Percentiles rank a stretch among this genome's conserved stretches.
These are phyloP conservation scores for Thamnophis sirtalis DNA, from an alignment of 2,113 vertebrate species.

Conservation along the genomic window DNA sequence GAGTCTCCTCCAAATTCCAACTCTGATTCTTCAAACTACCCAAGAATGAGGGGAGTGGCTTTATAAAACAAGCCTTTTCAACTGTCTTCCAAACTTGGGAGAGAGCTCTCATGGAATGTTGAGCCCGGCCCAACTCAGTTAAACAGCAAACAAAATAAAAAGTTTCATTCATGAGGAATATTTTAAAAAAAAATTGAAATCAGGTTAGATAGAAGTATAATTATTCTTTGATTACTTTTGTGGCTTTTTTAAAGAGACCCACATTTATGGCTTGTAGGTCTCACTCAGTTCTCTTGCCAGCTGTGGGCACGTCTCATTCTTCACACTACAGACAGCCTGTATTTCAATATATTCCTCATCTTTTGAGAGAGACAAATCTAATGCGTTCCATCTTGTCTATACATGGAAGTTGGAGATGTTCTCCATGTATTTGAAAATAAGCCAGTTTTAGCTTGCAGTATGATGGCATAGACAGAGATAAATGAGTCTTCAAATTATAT, in stretches of 20 bases:
- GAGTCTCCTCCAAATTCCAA: neutral
- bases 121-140: neutral
- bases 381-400: constrained; percentile 11
- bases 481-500: neutral
- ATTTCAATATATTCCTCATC: neutral
- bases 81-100: neutral
- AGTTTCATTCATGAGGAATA: neutral
- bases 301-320: neutral
- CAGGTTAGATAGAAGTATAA: neutral
- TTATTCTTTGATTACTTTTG: neutral
- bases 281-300: neutral
- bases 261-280: neutral
- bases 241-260: neutral
- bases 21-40: neutral
- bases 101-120: neutral
- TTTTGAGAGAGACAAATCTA: constrained; percentile 7
- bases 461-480: neutral
- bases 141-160: neutral
- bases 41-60: neutral
- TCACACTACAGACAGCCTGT: neutral
- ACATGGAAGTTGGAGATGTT: neutral
- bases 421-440: constrained; percentile 21
- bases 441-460: neutral
- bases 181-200: neutral
- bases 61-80: neutral